A percentile compares a stretch with the other conserved stretches of the same genome.
These are phyloP conservation scores for Dryadula phaetusa DNA, from an alignment of 2,888 invertebrate species.

Conservation along the genomic window DNA sequence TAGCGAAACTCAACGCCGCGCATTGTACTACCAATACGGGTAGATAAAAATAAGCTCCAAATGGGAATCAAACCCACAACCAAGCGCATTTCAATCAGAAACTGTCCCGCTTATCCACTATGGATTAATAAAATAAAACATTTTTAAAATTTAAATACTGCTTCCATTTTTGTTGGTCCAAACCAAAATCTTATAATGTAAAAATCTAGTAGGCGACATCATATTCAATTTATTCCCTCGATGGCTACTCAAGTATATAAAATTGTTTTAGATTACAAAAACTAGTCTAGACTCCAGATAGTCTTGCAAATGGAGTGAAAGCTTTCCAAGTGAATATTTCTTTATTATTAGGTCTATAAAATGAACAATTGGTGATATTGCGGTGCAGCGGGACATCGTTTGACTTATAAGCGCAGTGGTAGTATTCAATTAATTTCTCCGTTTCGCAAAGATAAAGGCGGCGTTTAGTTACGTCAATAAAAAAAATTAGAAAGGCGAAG, in stretches of 20 bases:
- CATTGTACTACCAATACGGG: not conserved
- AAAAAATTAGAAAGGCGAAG: too few species aligned
- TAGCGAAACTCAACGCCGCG: not conserved
- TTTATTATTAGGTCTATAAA: not conserved
- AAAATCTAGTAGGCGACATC: conserved; percentile 26
- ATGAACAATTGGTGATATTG: not conserved
- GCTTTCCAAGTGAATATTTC: conserved; percentile 6
- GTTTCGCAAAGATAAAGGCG: too few species aligned
- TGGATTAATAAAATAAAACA: not conserved
- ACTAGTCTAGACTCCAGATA: conserved; percentile 51
- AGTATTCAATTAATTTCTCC: too few species aligned
- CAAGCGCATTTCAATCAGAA: too few species aligned
- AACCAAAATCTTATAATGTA: conserved; percentile 24
- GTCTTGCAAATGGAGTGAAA: conserved; percentile 39
- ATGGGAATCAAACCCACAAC: too few species aligned
- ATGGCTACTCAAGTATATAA: conserved; percentile 32
- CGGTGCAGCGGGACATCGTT: too few species aligned
- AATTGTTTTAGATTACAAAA: conserved; percentile 50
- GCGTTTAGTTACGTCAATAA: too few species aligned
- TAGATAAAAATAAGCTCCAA: not conserved
- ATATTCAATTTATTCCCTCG: conserved; percentile 20
- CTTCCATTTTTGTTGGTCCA: not conserved
- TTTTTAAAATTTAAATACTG: not conserved
- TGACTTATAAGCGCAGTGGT: too few species aligned
- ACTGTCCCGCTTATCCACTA: too few species aligned